phyloP scores from a whole-genome alignment of 2,888 invertebrate genomes.

The Diadegma fenestrale region DNA sequence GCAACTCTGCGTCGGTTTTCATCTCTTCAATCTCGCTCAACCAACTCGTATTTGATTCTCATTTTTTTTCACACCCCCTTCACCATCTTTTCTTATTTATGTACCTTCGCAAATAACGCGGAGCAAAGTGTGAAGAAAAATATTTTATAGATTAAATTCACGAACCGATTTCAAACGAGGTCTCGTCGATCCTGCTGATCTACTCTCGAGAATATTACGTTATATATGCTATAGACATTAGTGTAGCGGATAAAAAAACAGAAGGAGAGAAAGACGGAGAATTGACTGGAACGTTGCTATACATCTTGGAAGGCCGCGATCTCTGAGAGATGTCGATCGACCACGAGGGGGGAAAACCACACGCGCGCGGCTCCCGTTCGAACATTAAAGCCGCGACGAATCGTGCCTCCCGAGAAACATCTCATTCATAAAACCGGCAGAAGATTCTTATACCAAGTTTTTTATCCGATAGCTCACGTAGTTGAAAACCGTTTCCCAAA shows the following conservation, averaged over 20 bases:
- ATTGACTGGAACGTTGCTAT: constrained; percentile 66
- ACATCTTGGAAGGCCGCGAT: constrained; percentile 63
- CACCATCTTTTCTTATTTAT: constrained; percentile 9
- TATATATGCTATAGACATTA: background rate
- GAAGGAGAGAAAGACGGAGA: constrained; percentile 63
- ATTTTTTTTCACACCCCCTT: constrained; percentile 22
- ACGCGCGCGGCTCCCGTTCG: constrained; percentile 62
- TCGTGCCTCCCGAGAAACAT: constrained; percentile 71
- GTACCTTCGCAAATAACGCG: background rate
- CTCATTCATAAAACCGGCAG: constrained; percentile 76
- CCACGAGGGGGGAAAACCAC: constrained; percentile 60
- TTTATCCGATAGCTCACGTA: constrained; percentile 11
- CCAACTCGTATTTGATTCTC: constrained; percentile 1
- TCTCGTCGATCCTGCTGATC: constrained; percentile 39
- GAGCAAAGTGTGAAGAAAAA: background rate
- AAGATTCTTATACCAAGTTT: constrained; percentile 32
- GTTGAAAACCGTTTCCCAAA: background rate
- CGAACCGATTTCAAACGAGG: constrained; percentile 39
- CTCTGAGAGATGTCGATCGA: constrained; percentile 64
- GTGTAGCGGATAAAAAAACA: constrained; percentile 51
- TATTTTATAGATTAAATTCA: constrained; percentile 5
- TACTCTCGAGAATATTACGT: constrained; percentile 39
- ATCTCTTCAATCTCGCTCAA: background rate
- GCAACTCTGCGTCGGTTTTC: constrained; percentile 8
- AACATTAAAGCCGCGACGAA: constrained; percentile 72